Evolutionary conservation across 2,888 invertebrate genomes (phyloP), one percentile per base, ranked within the genome.

Genomic region (Hemicrepidius hirtus): DNA sequence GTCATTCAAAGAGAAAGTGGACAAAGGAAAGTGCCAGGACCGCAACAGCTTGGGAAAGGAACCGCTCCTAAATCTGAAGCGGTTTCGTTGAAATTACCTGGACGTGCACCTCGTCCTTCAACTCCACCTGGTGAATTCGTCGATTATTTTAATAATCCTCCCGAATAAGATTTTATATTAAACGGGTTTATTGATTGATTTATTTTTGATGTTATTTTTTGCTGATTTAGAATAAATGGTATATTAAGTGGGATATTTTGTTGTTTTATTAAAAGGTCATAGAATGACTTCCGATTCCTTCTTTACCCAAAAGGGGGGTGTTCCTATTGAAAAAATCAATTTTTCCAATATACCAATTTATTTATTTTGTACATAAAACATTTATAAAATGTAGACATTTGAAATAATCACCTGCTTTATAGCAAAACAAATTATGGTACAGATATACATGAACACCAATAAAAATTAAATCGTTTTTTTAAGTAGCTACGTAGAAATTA

Each of bases 1-100:
- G 91, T 95, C 75, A 87, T 96, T 73, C 93, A 94, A 80, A 91
- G 96, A 68, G 91, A 96, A 88, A 91, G 91, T 84, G 91, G 95
- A 81, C 92, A 92, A 83, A 89, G 95, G 0, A 93, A 93, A 84
- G 94, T 95, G 75, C 95, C 95, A 40, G 92, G 93, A 46, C 95
- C 94, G 50, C 90, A 91, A 79, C 82, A 87, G 40, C 76, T 83
- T 32, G 79, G 78, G 16, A 80, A 80, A 69, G 79, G 75, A 59
- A 49, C 75, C 6, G 16, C 75, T 13, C 73, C 78, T 28, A 83
- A 82, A 73, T 77, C 80, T 0, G 85, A 85, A 74, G 80, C 80
- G 18, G 84, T 84, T 16, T 79, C 84, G 46, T 79, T 85, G 68
- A 84, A 81, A 76, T 62, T 82, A 40, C 76, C 80, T 35, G 71